Evolutionary conservation across 2,888 invertebrate species (phyloP), one percentile per base, ranked within the genome.

Genomic region (Leptogaster cylindrica): DNA sequence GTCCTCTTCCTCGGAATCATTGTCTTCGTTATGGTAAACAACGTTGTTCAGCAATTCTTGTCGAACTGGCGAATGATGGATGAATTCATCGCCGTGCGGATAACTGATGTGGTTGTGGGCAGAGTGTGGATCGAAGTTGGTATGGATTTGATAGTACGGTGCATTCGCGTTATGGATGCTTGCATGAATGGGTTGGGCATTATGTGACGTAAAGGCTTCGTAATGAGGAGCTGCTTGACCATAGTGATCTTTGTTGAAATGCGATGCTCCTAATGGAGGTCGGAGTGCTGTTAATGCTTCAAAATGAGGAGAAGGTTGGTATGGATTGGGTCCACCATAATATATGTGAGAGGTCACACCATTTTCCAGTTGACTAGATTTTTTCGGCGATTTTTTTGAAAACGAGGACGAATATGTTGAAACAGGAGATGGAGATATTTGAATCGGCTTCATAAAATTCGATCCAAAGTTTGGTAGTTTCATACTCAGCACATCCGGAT

Each of bases 21-120:
- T 10, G 5, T 39, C 14, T 10, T 64, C 63, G 8, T 61, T 51
- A 27, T 68, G 68, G 25, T 65, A 68, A 2, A 68, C 18, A 5
- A 41, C 31, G 28, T 63, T 64, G 16, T 68, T 65, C 7, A 68
- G 33, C 2, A 68, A 27, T 1, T 39, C 3, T 18, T 12, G 39
- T 27, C 36, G 58, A 1, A 46, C n/a, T 16, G 67, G 67, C 3
- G 58, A 36, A 10, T 33, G 5, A 18, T 67, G 61, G 23, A 48
- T 48, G 10, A 48, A 16, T 5, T 39, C 25, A 2, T 58, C 58
- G 10, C 7, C 12, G 16, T 51, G 27, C 25, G 12, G 28, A 12
- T 28, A 16, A 2, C 27, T 14, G 10, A 27, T 23, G 2, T 12
- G 12, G 16, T 28, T 16, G 28, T 51, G 51, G 7, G 51, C 28